Evolutionary conservation across 2,888 invertebrate genomes (phyloP), one percentile per base, ranked within the genome.

Genomic region (Nezara viridula): DNA sequence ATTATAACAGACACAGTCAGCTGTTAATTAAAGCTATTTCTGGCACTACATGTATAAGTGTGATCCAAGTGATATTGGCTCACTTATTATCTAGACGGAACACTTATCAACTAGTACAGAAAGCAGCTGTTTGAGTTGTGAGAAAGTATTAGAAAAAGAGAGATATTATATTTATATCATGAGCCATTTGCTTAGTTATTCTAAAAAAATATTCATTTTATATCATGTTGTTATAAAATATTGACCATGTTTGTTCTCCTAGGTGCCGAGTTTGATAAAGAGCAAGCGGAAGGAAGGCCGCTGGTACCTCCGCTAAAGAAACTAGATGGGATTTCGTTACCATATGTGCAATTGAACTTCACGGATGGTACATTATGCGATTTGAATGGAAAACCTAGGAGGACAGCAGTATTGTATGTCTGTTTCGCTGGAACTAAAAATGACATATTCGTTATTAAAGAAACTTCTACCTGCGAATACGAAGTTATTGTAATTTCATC

Each of bases 391-490:
- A 95, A 96, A 91, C 97, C 97, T 0, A 95, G 99, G 27, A 93
- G 95, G 37, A 97, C 98, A 0, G 95, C 95, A 92, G 95, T 98
- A 4, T 94, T 96, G 0, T 99, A 98, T 92, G 97, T 98, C 0
- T 99, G 99, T 93, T 97, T 96, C 92, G 94, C 95, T 7, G 96
- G 97, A 91, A 97, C 98, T 4, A 97, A 97, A 92, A 97, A 98
- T 91, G 98, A 98, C 92, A 96, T 99, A 4, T 98, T 97, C 92
- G 97, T 97, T 0, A 95, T 99, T 90, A 98, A 98, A 92, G 99
- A 99, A 93, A 97, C 96, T 0, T 96, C 98, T 0, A 98, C 97
- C 0, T 99, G 99, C 92, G 97, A 98, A 93, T 99, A 99, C 92
- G 98, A 99, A 93, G 96, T 96, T 4, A 95, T 99, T 24, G 96